Conservation (phyloP, 1,140 invertebrate species). For the Apis cerana region DNA sequence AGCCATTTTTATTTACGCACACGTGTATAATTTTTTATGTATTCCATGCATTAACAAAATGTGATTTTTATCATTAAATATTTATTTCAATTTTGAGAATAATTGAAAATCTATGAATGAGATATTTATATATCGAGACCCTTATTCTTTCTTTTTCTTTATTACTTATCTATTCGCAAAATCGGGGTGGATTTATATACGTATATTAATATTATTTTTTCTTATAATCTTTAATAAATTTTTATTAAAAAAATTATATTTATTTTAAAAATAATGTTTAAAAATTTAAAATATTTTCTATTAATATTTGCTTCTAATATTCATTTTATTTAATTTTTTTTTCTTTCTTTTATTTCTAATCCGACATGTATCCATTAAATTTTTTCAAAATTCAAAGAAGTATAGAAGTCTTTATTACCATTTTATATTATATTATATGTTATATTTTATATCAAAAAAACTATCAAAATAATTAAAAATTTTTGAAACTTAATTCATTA, state of each 20-base stretch:
- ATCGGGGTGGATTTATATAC: conserved; percentile 19
- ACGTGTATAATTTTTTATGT: not conserved
- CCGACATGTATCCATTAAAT: not conserved
- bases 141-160: not conserved
- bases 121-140: conserved; percentile 16
- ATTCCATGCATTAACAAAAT: conserved; percentile 30
- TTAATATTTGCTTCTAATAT: not conserved
- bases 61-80: conserved; percentile 22
- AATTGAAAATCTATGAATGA: conserved; percentile 12
- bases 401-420: too few relatives aligned
- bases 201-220: not conserved
- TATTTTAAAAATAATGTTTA: too few relatives aligned
- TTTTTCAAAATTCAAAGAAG: not conserved
- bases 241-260: not conserved
- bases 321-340: not conserved
- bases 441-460: not conserved
- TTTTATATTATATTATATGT: not conserved
- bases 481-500: not conserved
- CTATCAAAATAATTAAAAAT: not conserved
- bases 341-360: not conserved
- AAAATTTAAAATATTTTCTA: not conserved
- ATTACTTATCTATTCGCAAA: not conserved
- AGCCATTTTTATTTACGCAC: conserved; percentile 15
- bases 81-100: not conserved
- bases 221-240: not conserved